Conservation (phyloP, 2,888 invertebrate genomes). For the Cecidostiba fungosa region DNA sequence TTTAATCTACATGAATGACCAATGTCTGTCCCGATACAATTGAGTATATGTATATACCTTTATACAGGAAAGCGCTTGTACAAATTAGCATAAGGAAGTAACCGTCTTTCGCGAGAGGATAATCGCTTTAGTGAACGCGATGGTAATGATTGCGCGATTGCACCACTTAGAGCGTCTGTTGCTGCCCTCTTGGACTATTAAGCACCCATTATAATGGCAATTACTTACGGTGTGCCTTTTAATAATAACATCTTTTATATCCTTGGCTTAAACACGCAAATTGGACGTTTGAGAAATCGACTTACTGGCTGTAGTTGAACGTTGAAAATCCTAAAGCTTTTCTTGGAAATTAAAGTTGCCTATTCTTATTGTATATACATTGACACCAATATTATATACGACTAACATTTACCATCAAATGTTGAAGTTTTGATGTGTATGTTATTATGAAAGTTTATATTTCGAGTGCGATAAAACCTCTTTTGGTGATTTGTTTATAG, state of each 20-base stretch:
- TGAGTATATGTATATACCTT: not conserved
- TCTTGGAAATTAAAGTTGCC: not conserved
- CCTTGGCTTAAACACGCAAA: constrained; percentile 46
- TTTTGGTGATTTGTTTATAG: not conserved
- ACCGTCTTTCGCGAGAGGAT: constrained; percentile 12
- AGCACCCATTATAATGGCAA: constrained; percentile 2
- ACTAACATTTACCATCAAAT: constrained; percentile 39
- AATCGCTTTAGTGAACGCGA: constrained; percentile 40
- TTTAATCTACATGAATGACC: too few relatives aligned
- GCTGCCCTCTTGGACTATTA: not conserved
- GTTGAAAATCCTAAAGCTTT: constrained; percentile 7
- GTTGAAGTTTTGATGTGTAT: constrained; percentile 17
- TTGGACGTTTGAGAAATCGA: not conserved
- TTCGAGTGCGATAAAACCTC: constrained; percentile 2
- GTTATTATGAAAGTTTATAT: not conserved
- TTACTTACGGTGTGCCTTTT: constrained; percentile 18
- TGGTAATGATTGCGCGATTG: constrained; percentile 9
- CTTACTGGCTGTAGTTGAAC: not conserved
- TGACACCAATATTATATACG: constrained; percentile 19
- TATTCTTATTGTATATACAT: not conserved
- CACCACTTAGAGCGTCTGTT: not conserved
- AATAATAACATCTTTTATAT: constrained; percentile 25
- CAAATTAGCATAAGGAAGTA: constrained; percentile 51
- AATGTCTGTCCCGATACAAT: too few relatives aligned
- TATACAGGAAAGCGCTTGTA: constrained; percentile 22